Conservation (phyloP, 1,140 invertebrate species). For the Drosophila nasuta region DNA sequence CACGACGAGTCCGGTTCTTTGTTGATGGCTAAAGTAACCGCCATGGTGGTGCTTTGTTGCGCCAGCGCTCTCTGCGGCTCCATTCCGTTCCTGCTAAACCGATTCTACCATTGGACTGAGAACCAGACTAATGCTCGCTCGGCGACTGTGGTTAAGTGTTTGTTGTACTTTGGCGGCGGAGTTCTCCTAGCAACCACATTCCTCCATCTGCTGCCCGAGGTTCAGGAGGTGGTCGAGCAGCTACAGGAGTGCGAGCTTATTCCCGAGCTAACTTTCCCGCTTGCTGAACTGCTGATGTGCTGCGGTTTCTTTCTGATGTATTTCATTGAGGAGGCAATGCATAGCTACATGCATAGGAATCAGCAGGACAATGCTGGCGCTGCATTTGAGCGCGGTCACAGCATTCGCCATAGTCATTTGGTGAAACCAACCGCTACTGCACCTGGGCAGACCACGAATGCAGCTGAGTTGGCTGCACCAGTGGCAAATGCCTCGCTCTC, state of each 20-base stretch:
- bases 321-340: slow-evolving; percentile 92
- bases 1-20: slow-evolving; percentile 80
- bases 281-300: slow-evolving; percentile 90
- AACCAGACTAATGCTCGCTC: slow-evolving; percentile 85
- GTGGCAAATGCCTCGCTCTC: slow-evolving; percentile 48
- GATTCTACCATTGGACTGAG: slow-evolving; percentile 87
- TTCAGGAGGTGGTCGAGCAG: slow-evolving; percentile 88
- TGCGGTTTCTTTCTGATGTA: slow-evolving; percentile 94
- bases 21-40: slow-evolving; percentile 88
- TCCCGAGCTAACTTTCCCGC: slow-evolving; percentile 87
- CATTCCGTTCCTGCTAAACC: slow-evolving; percentile 88
- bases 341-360: slow-evolving; percentile 87
- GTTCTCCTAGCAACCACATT: slow-evolving; percentile 96
- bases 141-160: slow-evolving; percentile 85
- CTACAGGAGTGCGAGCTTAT: slow-evolving; percentile 86
- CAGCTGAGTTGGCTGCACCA: slow-evolving; percentile 1
- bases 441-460: background rate
- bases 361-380: slow-evolving; percentile 74
- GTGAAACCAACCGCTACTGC: slow-evolving; percentile 49
- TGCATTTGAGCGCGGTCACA: slow-evolving; percentile 79
- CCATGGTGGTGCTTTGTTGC: slow-evolving; percentile 89
- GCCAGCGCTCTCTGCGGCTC: slow-evolving; percentile 90
- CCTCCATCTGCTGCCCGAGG: slow-evolving; percentile 95
- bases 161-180: slow-evolving; percentile 95
- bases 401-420: slow-evolving; percentile 75